Conservation (phyloP, 1,140 invertebrate genomes). For the Bicyclus anynana region DNA sequence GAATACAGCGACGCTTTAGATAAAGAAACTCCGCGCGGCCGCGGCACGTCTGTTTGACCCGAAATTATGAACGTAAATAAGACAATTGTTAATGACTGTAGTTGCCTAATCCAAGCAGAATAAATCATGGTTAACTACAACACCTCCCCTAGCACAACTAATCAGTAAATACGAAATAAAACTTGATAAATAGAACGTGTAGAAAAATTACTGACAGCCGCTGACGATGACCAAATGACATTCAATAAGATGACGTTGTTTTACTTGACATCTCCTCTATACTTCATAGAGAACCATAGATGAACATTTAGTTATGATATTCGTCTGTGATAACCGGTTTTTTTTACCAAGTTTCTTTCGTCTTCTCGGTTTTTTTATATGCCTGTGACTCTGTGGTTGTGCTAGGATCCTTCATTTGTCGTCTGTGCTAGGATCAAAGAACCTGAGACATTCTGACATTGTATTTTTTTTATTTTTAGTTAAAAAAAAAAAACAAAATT, state of each 20-base stretch:
- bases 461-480: too few species aligned
- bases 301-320: too few species aligned
- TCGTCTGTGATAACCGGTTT: too few species aligned
- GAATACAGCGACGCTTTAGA: constrained; percentile 82
- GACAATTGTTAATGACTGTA: constrained; percentile 47
- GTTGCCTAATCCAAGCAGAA: constrained; percentile 45
- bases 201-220: constrained; percentile 44
- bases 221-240: constrained; percentile 34
- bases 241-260: constrained; percentile 4
- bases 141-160: constrained; percentile 36
- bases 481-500: too few species aligned
- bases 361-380: too few species aligned
- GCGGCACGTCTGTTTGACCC: constrained; percentile 74
- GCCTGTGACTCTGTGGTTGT: too few species aligned
- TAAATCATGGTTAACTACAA: constrained; percentile 52
- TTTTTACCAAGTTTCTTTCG: too few species aligned
- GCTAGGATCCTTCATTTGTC: too few species aligned
- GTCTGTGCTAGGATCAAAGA: too few species aligned
- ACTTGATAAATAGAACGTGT: constrained; percentile 51
- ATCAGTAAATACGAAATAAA: constrained; percentile 37
- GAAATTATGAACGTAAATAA: constrained; percentile 52
- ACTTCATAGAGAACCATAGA: too few species aligned
- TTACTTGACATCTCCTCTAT: too few species aligned
- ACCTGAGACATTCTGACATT: too few species aligned
- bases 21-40: constrained; percentile 81